A percentile compares a stretch with the other conserved stretches of the same genome.
Evolutionary conservation across 2,888 invertebrate genomes (phyloP).

Genomic region (Papilio elwesi): DNA sequence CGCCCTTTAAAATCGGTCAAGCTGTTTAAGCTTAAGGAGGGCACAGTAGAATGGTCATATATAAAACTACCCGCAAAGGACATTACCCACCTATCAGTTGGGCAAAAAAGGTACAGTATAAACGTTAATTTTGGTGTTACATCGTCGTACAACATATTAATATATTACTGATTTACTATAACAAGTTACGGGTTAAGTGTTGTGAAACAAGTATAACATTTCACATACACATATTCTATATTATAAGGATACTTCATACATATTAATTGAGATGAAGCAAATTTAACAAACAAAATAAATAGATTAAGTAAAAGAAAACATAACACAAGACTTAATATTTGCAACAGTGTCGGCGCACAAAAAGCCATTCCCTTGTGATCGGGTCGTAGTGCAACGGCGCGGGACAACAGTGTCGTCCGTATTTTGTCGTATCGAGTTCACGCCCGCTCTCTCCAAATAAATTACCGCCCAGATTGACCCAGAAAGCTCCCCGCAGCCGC

Average conservation of each 20-base stretch:
- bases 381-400: slow-evolving; percentile 44
- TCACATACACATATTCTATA: too few species aligned
- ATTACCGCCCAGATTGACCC: slow-evolving; percentile 74
- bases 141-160: too few species aligned
- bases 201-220: too few species aligned
- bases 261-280: not conserved
- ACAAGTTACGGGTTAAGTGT: too few species aligned
- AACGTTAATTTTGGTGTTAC: too few species aligned
- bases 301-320: not conserved
- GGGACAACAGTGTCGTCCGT: slow-evolving; percentile 52
- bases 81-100: too few species aligned
- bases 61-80: too few species aligned
- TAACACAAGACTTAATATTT: slow-evolving; percentile 25
- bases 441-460: slow-evolving; percentile 70
- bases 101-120: too few species aligned
- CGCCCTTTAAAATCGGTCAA: too few species aligned
- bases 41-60: too few species aligned
- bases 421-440: slow-evolving; percentile 62
- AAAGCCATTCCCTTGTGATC: slow-evolving; percentile 22
- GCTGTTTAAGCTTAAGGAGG: too few species aligned
- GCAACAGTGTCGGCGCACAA: slow-evolving; percentile 19
- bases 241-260: not conserved
- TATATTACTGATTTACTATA: too few species aligned
- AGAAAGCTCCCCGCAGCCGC: slow-evolving; percentile 60
- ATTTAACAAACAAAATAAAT: not conserved